Conservation (phyloP, 2,797 vertebrate genomes). For the Macropodus opercularis region DNA sequence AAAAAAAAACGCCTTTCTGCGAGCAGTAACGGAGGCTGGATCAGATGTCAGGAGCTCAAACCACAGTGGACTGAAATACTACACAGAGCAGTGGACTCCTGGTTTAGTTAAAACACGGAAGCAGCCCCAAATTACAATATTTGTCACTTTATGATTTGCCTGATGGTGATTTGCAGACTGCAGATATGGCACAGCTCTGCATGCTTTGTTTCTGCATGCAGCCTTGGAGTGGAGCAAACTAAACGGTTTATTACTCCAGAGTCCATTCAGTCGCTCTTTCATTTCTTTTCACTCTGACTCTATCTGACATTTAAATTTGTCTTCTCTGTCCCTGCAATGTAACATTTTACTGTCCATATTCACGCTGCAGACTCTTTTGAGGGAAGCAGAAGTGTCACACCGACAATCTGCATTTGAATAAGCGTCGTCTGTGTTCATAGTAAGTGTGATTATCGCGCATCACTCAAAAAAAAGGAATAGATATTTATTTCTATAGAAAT, state of each 20-base stretch:
- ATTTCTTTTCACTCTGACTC: constrained; percentile 58
- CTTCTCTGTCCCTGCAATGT: constrained; percentile 64
- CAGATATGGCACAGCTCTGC: too few relatives aligned
- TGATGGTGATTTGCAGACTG: too few relatives aligned
- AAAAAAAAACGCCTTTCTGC: constrained; percentile 31
- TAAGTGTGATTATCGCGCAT: constrained; percentile 15
- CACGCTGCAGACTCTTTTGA: constrained; percentile 49
- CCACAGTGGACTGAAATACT: constrained; percentile 2
- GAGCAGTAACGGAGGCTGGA: constrained; percentile 44
- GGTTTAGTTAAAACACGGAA: constrained; percentile 1
- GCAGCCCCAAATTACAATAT: background rate
- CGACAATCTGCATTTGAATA: constrained; percentile 31
- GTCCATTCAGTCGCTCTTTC: constrained; percentile 58
- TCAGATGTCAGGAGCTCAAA: constrained; percentile 27
- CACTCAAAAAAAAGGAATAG: constrained; percentile 20
- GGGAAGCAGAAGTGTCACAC: constrained; percentile 51
- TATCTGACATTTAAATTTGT: constrained; percentile 70
- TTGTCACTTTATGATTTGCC: background rate
- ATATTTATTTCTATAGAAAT: constrained; percentile 48
- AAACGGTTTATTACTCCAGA: constrained; percentile 53
- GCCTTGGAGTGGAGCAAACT: constrained; percentile 50
- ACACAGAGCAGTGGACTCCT: background rate
- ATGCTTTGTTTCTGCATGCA: constrained; percentile 11
- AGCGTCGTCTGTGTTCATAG: background rate
- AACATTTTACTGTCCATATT: constrained; percentile 68